Evolutionary conservation across 1,140 invertebrate species (phyloP).

Genomic region (Alviniconcha marisindica): DNA sequence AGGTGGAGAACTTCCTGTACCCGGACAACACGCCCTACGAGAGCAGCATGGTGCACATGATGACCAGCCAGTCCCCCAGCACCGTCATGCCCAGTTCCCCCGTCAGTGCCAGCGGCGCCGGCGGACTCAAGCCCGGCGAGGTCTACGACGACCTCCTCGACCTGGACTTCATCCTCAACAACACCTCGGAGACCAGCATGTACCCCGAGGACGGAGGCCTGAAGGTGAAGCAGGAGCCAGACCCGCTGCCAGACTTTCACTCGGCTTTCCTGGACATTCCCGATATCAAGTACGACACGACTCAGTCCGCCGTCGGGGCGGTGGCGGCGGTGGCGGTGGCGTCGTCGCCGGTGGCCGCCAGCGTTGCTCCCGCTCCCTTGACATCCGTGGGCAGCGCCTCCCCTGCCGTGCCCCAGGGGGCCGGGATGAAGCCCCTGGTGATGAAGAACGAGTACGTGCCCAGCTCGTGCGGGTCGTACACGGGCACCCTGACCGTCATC

Average conservation of each 20-base stretch:
- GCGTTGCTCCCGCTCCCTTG: no score
- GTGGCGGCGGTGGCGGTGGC: neutral
- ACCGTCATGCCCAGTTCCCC: neutral
- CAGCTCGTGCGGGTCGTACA: slow-evolving; percentile 63
- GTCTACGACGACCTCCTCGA: slow-evolving; percentile 72
- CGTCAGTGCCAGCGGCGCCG: slow-evolving; percentile 33
- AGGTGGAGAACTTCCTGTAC: slow-evolving; percentile 69
- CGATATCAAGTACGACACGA: slow-evolving; percentile 71
- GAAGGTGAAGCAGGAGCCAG: slow-evolving; percentile 67
- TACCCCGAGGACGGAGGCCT: slow-evolving; percentile 62
- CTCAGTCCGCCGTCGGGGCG: neutral
- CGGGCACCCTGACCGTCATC: slow-evolving; percentile 59
- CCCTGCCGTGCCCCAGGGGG: neutral
- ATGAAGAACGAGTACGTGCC: slow-evolving; percentile 63
- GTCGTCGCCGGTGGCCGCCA: neutral
- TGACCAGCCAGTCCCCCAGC: slow-evolving; percentile 32
- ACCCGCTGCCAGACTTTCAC: slow-evolving; percentile 70
- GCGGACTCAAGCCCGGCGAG: slow-evolving; percentile 23
- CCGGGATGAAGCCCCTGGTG: slow-evolving; percentile 52
- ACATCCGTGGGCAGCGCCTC: neutral
- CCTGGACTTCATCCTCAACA: slow-evolving; percentile 74
- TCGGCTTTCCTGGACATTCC: slow-evolving; percentile 74
- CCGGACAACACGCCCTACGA: slow-evolving; percentile 70
- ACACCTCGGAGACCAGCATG: slow-evolving; percentile 60
- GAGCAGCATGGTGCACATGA: slow-evolving; percentile 64